A percentile compares a stretch with the other conserved stretches of the same genome.
Conservation (phyloP, 2,113 vertebrate genomes). For the Saccopteryx leptura region DNA sequence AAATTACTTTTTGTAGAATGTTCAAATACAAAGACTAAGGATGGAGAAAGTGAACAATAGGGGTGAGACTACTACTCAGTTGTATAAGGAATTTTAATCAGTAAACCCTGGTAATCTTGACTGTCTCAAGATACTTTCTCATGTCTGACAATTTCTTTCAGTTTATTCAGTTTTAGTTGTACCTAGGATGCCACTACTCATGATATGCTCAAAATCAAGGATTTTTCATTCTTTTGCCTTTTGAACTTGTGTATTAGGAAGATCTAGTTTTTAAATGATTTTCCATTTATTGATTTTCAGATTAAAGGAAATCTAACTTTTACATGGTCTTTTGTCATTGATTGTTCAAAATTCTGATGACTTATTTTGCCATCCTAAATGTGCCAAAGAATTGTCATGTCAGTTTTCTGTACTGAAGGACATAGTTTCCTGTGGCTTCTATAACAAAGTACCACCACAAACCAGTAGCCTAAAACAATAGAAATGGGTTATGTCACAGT, state of each 20-base stretch:
- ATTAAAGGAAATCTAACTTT: background rate
- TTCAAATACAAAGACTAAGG: conserved; percentile 26
- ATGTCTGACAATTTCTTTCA: conserved; percentile 38
- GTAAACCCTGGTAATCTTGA: conserved; percentile 66
- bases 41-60: conserved; percentile 56
- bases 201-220: background rate
- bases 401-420: conserved; percentile 73
- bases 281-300: conserved; percentile 61
- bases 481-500: background rate
- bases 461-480: background rate
- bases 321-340: conserved; percentile 33
- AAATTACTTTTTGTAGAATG: background rate
- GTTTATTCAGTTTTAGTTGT: conserved; percentile 7
- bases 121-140: conserved; percentile 34
- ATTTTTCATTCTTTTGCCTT: conserved; percentile 42
- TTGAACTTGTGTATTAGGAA: conserved; percentile 35
- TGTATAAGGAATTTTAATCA: background rate
- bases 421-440: background rate
- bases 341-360: background rate
- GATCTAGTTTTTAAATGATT: conserved; percentile 46
- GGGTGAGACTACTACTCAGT: background rate
- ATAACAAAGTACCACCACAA: conserved; percentile 6
- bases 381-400: conserved; percentile 77
- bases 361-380: conserved; percentile 64
- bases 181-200: background rate